Evolutionary conservation across 2,113 vertebrate genomes (phyloP).

Genomic region (Mesocricetus auratus): DNA sequence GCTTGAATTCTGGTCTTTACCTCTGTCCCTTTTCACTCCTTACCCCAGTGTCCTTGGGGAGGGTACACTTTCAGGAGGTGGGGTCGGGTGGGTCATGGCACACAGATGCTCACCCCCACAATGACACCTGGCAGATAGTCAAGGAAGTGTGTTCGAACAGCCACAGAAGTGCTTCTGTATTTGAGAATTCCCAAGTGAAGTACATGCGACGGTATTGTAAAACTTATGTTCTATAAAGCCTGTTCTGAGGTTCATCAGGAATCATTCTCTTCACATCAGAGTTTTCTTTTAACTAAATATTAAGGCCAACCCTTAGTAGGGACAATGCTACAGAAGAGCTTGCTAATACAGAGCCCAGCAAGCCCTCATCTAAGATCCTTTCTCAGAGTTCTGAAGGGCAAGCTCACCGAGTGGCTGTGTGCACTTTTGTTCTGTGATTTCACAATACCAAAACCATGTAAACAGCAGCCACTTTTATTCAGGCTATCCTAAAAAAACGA

Average conservation of each 20-base stretch:
- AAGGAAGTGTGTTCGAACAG: background rate
- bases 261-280: background rate
- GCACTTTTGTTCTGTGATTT: constrained; percentile 56
- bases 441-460: constrained; percentile 23
- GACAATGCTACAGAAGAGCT: background rate
- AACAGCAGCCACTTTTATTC: constrained; percentile 49
- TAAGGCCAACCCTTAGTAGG: constrained; percentile 14
- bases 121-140: constrained; percentile 48
- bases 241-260: background rate
- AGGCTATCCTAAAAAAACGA: constrained; percentile 37
- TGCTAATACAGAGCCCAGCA: background rate
- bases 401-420: background rate
- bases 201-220: background rate
- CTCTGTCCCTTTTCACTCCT: background rate
- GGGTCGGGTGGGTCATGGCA: background rate
- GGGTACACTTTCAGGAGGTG: background rate
- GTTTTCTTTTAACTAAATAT: constrained; percentile 47
- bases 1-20: background rate
- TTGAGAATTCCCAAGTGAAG: background rate
- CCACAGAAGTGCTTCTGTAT: constrained; percentile 2
- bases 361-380: background rate
- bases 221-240: background rate
- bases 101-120: background rate
- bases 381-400: background rate
- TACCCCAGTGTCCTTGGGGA: background rate